These are phyloP conservation scores for Danio tinwini DNA, from an alignment of 2,797 vertebrate genomes.

Conservation along the genomic window DNA sequence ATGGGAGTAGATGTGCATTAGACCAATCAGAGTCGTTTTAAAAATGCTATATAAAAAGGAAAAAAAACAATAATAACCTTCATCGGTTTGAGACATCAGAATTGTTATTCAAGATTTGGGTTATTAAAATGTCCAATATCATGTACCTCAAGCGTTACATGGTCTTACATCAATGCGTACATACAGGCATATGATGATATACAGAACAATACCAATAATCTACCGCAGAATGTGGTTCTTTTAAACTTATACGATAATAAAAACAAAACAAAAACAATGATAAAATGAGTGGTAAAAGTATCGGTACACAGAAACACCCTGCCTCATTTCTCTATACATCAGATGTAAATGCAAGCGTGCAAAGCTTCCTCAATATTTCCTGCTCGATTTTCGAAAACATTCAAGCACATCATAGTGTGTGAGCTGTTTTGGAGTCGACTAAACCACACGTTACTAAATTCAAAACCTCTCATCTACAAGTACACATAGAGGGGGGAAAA, in stretches of 20 bases:
- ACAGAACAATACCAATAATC: constrained; percentile 43
- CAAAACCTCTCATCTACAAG: constrained; percentile 51
- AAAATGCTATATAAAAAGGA: constrained; percentile 58
- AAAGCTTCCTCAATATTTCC: constrained; percentile 33
- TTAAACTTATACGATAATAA: constrained; percentile 46
- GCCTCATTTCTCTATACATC: constrained; percentile 39
- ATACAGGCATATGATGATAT: constrained; percentile 38
- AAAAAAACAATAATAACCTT: constrained; percentile 36
- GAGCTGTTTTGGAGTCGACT: constrained; percentile 37
- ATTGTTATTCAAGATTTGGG: constrained; percentile 53
- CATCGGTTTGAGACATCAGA: constrained; percentile 42
- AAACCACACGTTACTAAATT: constrained; percentile 48
- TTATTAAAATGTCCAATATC: constrained; percentile 50
- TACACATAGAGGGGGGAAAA: constrained; percentile 26
- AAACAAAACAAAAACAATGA: constrained; percentile 10
- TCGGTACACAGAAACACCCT: constrained; percentile 49
- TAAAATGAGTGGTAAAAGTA: constrained; percentile 54
- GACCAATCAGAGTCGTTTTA: constrained; percentile 51
- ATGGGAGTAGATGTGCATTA: constrained; percentile 47
- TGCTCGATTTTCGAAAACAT: constrained; percentile 47
- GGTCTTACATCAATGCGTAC: constrained; percentile 39
- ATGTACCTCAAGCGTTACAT: constrained; percentile 49
- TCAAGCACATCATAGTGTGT: constrained; percentile 50
- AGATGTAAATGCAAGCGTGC: constrained; percentile 44
- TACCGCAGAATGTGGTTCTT: constrained; percentile 53